Evolutionary conservation across 1,140 invertebrate genomes (phyloP), one percentile per base, ranked within the genome.

Genomic region (Drosophila kikkawai): DNA sequence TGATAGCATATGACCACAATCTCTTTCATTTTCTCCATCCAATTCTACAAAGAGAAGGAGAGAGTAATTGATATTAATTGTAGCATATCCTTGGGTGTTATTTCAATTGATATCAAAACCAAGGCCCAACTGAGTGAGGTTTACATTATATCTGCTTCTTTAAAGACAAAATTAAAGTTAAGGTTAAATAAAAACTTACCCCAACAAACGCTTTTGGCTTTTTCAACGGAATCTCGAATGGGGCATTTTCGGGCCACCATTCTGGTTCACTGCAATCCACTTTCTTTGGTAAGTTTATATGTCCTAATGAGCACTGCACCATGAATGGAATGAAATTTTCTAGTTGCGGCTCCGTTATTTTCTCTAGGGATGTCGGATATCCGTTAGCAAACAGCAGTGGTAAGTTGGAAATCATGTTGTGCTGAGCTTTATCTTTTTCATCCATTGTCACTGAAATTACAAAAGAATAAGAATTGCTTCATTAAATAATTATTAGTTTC

Each of bases 261-360:
- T 94, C 94, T 13, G 95, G 95, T 77, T 94, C 91, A 48, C 88
- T 93, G 64, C 82, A 88, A 66, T 93, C 90, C 29, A 86, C 80
- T 82, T 92, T 91, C 64, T 85, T 91, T 41, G 93, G 93, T 55
- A 95, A 94, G 57, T 94, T 93, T 68, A 94, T 94, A 74, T 95
- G 94, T 26, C 95, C 95, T 93, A 95, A 94, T 37, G 95, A 96
- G 93, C 95, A 96, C 84, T 95, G 95, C 56, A 96, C 95, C 95
- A 96, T 95, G 82, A 96, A 96, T 64, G 95, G 94, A 83, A 96
- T 95, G 86, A 96, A 96, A 59, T 94, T 94, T 93, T 96, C 95
- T 73, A 96, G 84, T 80, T 96, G 94, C 36, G 84, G 85, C 80
- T 95, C 91, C 34, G 93, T 94, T 51, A 96, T 95, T 82, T 95